Percentiles rank a stretch among this genome's conserved stretches.
These are phyloP conservation scores for Drosophila prosaltans DNA, from an alignment of 1,140 invertebrate genomes.

Conservation along the genomic window DNA sequence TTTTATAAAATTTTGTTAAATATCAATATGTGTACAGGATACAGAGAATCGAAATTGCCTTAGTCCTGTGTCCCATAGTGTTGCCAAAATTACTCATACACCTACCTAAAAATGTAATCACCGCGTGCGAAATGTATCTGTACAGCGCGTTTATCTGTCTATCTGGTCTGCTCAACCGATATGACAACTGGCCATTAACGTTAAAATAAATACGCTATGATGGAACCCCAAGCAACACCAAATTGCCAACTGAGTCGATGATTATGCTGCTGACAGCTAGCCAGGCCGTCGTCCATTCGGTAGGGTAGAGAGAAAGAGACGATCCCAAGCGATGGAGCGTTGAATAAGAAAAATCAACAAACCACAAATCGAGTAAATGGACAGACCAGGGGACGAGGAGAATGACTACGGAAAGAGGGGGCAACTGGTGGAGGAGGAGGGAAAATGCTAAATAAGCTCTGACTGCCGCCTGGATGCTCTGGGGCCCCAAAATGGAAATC, in stretches of 20 bases:
- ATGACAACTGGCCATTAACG: slow-evolving; percentile 67
- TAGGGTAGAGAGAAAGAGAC: background rate
- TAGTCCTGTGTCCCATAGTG: background rate
- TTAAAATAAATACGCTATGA: slow-evolving; percentile 64
- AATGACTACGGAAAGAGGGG: too few relatives aligned
- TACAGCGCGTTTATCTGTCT: slow-evolving; percentile 15
- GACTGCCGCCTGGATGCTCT: slow-evolving; percentile 9
- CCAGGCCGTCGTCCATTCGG: too few relatives aligned
- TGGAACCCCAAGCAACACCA: slow-evolving; percentile 40
- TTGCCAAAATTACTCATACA: slow-evolving; percentile 54
- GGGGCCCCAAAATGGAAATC: slow-evolving; percentile 56
- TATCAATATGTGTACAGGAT: background rate
- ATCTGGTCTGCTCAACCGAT: slow-evolving; percentile 54
- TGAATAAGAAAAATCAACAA: slow-evolving; percentile 68
- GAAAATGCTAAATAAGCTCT: slow-evolving; percentile 65
- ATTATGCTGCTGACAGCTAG: slow-evolving; percentile 54
- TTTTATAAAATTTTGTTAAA: slow-evolving; percentile 5
- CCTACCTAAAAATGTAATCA: slow-evolving; percentile 64
- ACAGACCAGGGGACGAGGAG: slow-evolving; percentile 21
- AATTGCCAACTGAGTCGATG: slow-evolving; percentile 53
- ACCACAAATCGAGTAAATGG: slow-evolving; percentile 57
- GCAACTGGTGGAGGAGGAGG: background rate
- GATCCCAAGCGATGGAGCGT: slow-evolving; percentile 52
- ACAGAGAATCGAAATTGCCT: background rate
- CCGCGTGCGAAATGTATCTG: slow-evolving; percentile 36